Evolutionary conservation across 2,888 invertebrate species (phyloP), one percentile per base, ranked within the genome.

Genomic region (Lucinisca nassula): DNA sequence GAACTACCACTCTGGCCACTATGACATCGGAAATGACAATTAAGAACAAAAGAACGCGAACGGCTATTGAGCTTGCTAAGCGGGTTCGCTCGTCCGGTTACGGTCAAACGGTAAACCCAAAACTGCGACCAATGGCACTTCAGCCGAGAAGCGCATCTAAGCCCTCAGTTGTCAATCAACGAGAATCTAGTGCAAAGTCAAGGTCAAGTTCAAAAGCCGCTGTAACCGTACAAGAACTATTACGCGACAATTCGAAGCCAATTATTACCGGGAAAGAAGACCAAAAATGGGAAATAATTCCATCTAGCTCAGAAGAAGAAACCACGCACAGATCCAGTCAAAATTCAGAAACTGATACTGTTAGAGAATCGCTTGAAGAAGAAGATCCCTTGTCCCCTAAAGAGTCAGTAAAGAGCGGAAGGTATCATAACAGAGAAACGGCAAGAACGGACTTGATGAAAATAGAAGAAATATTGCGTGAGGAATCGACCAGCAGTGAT

Each of bases 1-100:
- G 67, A 21, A 35, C 8, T 4, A 14, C 14, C 32, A 27, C 58
- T 27, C 30, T 67, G 1, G 27, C 32, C 1, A 35, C 67, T 30
- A 8, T 67, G 67, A 67, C 67, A 21, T 67, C 67, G 35, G 67
- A 67, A 35, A 67, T 67, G 67, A 67, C 67, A 21, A 32, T 67
- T 35, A 32, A 67, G 35, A 61, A 27, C 6, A 67, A 35, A 35
- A 32, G 67, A 30, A 67, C 67, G 12, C 21, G 85, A 45, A 73
- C 74, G 6, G 83, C 81, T 1, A 21, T 76, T 21, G 85, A 85
- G 1, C 40, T 85, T 0, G 83, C 82, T 32, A 79, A 85, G 35
- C 81, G 76, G 24, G 76, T 87, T 27, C 86, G 85, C n/a, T 90
- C 90, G 0, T 90, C 89, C 3, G 90, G 87, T 45, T 90, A 90